Percentiles rank a stretch among this genome's conserved stretches.
Conservation (phyloP, 1,140 invertebrate genomes). For the Pogonomyrmex barbatus region DNA sequence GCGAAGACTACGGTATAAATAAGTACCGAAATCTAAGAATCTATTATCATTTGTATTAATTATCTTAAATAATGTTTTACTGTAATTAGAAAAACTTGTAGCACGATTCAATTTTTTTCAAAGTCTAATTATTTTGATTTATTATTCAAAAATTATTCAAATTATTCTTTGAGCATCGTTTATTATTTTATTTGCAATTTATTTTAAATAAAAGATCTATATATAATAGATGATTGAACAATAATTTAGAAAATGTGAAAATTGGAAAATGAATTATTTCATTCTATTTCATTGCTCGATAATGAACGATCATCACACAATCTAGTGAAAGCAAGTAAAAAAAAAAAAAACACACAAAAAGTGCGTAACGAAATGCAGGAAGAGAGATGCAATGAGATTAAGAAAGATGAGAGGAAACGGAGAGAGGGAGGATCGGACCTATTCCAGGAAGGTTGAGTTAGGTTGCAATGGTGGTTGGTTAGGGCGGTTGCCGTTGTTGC, state of each 20-base stretch:
- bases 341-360: constrained; percentile 36
- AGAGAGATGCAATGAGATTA: constrained; percentile 46
- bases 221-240: neutral
- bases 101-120: neutral
- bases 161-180: neutral
- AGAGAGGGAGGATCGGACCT: constrained; percentile 27
- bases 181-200: neutral
- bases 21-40: neutral
- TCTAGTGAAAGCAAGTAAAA: constrained; percentile 38
- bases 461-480: constrained; percentile 71
- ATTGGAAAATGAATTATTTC: constrained; percentile 3
- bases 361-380: constrained; percentile 23
- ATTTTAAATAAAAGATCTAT: neutral
- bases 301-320: constrained; percentile 10
- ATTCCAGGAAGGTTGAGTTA: constrained; percentile 73
- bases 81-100: neutral
- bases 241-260: neutral
- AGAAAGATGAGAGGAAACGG: constrained; percentile 24
- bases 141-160: too few relatives aligned
- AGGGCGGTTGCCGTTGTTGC: constrained; percentile 56
- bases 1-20: neutral
- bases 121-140: neutral
- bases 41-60: neutral
- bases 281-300: neutral
- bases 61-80: neutral